Conservation (phyloP, 1,140 invertebrate species). For the Leptinotarsa texana region DNA sequence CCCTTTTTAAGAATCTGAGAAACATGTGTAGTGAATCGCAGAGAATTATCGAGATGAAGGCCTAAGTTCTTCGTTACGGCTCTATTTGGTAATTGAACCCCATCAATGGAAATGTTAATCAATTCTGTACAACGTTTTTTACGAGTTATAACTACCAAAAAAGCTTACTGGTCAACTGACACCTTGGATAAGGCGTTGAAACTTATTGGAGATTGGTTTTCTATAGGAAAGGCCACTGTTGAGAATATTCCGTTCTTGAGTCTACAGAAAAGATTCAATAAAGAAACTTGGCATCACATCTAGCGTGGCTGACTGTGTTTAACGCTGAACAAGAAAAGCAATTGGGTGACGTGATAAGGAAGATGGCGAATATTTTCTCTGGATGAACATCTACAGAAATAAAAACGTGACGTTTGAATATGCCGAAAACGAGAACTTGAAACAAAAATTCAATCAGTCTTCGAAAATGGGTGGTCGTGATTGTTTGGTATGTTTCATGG, state of each 20-base stretch:
- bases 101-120: too few species aligned
- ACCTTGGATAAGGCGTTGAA: neutral
- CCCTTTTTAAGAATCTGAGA: too few species aligned
- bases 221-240: neutral
- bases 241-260: constrained; percentile 42
- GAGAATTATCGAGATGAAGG: too few species aligned
- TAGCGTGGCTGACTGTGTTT: constrained; percentile 31
- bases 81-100: too few species aligned
- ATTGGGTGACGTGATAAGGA: constrained; percentile 17
- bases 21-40: too few species aligned
- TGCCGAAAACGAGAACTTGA: constrained; percentile 42
- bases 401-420: constrained; percentile 32
- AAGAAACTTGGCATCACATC: constrained; percentile 28
- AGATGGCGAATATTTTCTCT: constrained; percentile 37
- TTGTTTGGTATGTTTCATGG: constrained; percentile 34
- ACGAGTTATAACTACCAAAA: neutral
- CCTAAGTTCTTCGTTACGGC: too few species aligned
- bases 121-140: too few species aligned
- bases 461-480: constrained; percentile 36
- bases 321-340: constrained; percentile 25
- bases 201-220: neutral
- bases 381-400: constrained; percentile 29
- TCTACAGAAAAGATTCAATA: constrained; percentile 41
- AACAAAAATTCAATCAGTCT: constrained; percentile 38
- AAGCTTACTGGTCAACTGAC: neutral